Conservation (phyloP, 2,888 invertebrate genomes). For the Amblyjoppa fuscipennis region DNA sequence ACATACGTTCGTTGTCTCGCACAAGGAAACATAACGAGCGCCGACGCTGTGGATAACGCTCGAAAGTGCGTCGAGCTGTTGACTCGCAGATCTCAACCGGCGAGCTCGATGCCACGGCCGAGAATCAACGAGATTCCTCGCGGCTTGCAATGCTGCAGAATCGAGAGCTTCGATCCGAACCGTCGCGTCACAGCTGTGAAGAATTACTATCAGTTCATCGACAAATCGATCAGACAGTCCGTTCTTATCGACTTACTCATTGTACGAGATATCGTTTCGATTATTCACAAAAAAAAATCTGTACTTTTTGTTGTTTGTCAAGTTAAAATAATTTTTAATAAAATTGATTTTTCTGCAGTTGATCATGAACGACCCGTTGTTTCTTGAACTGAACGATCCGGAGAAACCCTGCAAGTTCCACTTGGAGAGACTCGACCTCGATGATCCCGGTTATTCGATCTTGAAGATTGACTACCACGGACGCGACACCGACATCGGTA, state of each 20-base stretch:
- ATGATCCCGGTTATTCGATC: conserved; percentile 92
- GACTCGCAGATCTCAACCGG: conserved; percentile 86
- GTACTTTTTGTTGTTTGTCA: background rate
- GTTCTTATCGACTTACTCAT: conserved; percentile 91
- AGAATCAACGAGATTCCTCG: conserved; percentile 88
- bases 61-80: conserved; percentile 87
- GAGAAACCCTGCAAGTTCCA: conserved; percentile 94
- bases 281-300: background rate
- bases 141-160: conserved; percentile 89
- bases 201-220: conserved; percentile 94
- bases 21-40: conserved; percentile 92
- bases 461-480: conserved; percentile 89
- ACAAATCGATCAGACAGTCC: conserved; percentile 87
- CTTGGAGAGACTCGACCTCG: conserved; percentile 90
- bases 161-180: conserved; percentile 89
- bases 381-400: conserved; percentile 93
- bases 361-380: conserved; percentile 95
- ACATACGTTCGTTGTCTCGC: conserved; percentile 91
- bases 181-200: conserved; percentile 93
- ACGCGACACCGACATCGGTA: conserved; percentile 91
- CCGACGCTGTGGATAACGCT: conserved; percentile 88
- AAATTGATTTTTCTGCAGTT: conserved; percentile 84
- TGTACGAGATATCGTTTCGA: conserved; percentile 85
- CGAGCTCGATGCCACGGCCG: conserved; percentile 86
- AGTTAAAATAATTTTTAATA: no score